Evolutionary conservation across 2,888 invertebrate genomes (phyloP), one percentile per base, ranked within the genome.

Genomic region (Parascotia fuliginaria): DNA sequence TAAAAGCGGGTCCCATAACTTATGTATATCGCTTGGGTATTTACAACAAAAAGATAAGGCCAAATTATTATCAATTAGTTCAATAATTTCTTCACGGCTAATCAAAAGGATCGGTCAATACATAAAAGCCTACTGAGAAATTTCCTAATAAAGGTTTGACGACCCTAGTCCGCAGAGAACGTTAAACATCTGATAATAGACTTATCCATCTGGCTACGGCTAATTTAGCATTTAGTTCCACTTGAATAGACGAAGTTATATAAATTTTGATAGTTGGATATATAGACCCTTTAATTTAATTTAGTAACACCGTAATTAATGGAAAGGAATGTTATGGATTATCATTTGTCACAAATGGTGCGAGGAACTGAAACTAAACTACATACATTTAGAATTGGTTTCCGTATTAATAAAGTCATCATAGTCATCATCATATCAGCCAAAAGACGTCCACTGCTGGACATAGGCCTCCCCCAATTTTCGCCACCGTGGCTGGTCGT

Each of bases 141-240:
- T 24, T n/a, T n/a, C n/a, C n/a, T n/a, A 24, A 24, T 29, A 11
- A 3, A 36, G 3, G 36, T 36, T 19, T 36, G 19, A 19, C 7
- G 22, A 36, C 36, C 36, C 36, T 36, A 19, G 9, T 6, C 11
- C 12, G 12, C 31, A 45, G 14, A 31, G 42, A 45, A 51, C 42
- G 40, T 41, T 32, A 42, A 31, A 39, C 38, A 15, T 28, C 33
- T 42, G 47, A 49, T 53, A 53, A 44, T 47, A 52, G 37, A 63
- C 36, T 39, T 51, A 51, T 55, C 37, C 48, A 42, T 41, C 34
- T 47, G 27, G 44, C 37, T 32, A 32, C 42, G 44, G 46, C 12
- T 44, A 55, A 55, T 59, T 55, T 48, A 51, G 24, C 42, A 22
- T 58, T 46, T 44, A 22, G 16, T 34, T 16, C 7, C 5, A 34